phyloP scores from a whole-genome alignment of 1,140 invertebrate genomes.

The Zaprionus kolodkinae region DNA sequence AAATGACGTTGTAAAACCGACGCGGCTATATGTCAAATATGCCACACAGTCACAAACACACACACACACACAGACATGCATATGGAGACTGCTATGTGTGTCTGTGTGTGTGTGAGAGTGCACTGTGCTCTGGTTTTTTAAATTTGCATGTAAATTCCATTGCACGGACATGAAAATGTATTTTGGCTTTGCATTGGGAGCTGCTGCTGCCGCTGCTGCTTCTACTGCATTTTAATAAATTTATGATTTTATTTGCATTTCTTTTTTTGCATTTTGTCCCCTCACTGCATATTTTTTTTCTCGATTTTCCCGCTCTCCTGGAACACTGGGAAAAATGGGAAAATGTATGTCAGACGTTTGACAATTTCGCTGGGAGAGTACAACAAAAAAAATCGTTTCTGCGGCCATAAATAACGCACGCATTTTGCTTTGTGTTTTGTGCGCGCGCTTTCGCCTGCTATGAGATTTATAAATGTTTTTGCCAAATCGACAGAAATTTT shows the following conservation, averaged over 20 bases:
- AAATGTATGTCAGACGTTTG: constrained; percentile 74
- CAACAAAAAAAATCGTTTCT: constrained; percentile 7
- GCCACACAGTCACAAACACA: constrained; percentile 40
- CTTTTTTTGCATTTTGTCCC: constrained; percentile 37
- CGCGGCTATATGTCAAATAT: constrained; percentile 81
- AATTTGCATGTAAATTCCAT: constrained; percentile 81
- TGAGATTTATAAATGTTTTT: constrained; percentile 74
- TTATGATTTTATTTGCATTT: constrained; percentile 79
- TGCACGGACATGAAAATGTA: constrained; percentile 72
- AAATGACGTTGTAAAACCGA: constrained; percentile 82
- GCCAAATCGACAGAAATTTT: constrained; percentile 51
- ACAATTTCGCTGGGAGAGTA: constrained; percentile 54
- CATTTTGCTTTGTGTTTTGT: constrained; percentile 63
- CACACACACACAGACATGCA: constrained; percentile 12
- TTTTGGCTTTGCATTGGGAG: constrained; percentile 59
- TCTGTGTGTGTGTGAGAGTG: constrained; percentile 1
- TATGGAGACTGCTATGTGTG: not conserved
- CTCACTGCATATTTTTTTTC: not conserved
- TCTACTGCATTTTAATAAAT: constrained; percentile 80
- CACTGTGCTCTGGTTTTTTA: constrained; percentile 59
- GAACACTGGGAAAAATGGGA: not conserved
- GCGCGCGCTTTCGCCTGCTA: constrained; percentile 18
- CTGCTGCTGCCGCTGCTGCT: constrained; percentile 42
- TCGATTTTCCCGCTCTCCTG: not conserved
- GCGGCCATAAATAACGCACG: constrained; percentile 70